Conservation (phyloP, 2,888 invertebrate genomes). For the Apamea monoglypha region DNA sequence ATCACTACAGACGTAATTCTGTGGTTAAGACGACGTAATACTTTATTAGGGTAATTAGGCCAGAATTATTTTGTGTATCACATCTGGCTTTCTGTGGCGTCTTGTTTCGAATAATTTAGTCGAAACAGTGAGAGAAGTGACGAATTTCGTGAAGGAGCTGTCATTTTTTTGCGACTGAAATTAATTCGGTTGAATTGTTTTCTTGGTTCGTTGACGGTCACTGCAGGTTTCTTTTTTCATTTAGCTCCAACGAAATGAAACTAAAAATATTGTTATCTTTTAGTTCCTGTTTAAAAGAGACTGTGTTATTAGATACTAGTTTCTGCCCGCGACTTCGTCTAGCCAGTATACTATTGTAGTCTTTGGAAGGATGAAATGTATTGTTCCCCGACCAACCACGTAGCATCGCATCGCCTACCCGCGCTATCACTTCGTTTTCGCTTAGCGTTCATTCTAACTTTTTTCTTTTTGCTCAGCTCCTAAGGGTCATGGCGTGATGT, state of each 20-base stretch:
- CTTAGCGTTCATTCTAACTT: too few relatives aligned
- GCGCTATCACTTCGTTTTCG: too few relatives aligned
- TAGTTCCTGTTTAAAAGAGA: neutral
- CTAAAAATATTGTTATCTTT: neutral
- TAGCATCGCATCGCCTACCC: too few relatives aligned
- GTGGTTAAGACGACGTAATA: slow-evolving; percentile 57
- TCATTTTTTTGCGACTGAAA: slow-evolving; percentile 27
- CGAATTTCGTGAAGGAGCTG: slow-evolving; percentile 2
- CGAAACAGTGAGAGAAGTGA: slow-evolving; percentile 38
- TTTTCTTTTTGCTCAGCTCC: too few relatives aligned
- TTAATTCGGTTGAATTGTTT: slow-evolving; percentile 18
- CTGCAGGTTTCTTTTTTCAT: neutral
- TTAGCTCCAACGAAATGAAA: neutral
- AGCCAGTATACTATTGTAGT: too few relatives aligned
- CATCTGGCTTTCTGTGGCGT: slow-evolving; percentile 19
- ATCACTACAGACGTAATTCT: slow-evolving; percentile 57
- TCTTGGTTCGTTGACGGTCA: slow-evolving; percentile 15
- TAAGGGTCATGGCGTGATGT: too few relatives aligned
- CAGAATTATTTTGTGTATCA: slow-evolving; percentile 36
- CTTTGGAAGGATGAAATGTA: too few relatives aligned
- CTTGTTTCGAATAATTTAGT: slow-evolving; percentile 47
- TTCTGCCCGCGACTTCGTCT: too few relatives aligned
- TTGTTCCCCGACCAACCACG: too few relatives aligned
- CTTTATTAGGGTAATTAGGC: slow-evolving; percentile 56
- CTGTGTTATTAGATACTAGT: too few relatives aligned